Evolutionary conservation across 2,113 vertebrate genomes (phyloP), one percentile per base, ranked within the genome.

Genomic region (Anthoscopus minutus): DNA sequence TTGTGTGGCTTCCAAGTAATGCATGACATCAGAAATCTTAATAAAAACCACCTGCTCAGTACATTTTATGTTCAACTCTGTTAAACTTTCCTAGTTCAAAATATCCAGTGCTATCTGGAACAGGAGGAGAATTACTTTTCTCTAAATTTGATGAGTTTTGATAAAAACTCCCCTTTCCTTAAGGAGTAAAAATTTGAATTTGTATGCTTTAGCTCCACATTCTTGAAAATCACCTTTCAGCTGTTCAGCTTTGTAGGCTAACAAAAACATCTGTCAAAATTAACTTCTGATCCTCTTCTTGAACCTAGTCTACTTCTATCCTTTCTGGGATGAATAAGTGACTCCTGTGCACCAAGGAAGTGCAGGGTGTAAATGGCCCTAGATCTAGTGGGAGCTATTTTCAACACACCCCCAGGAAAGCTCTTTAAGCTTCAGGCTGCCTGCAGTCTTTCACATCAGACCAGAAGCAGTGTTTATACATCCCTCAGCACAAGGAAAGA

Each of bases 21-120:
- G 15, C 56, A 81, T 95, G 93, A 94, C 93, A 95, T 96, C 93
- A 96, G 86, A 89, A 91, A 65, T 73, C 95, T 94, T 96, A 96
- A 95, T 94, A 74, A 76, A 94, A 97, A 92, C 31, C 94, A 95
- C 93, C 95, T 95, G 95, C 64, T 88, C 50, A 7, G 57, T 76
- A 42, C 40, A 11, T 94, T 94, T 88, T 80, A 65, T 77, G 58
- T 86, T 92, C 77, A 92, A 65, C 69, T 69, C 76, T 13, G 16
- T 66, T 92, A 93, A 93, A 70, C 62, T 83, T 86, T 60, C 58
- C 28, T 83, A 47, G 64, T 89, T 74, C 81, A 77, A 93, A 93
- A 94, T 91, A 93, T 31, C 65, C 72, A 88, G 27, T 69, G 77
- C 53, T 94, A 54, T 95, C 86, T 57, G 69, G n/a, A 88, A 50